These are phyloP conservation scores for Mastacembelus armatus DNA, from an alignment of 2,797 vertebrate species.

Conservation along the genomic window DNA sequence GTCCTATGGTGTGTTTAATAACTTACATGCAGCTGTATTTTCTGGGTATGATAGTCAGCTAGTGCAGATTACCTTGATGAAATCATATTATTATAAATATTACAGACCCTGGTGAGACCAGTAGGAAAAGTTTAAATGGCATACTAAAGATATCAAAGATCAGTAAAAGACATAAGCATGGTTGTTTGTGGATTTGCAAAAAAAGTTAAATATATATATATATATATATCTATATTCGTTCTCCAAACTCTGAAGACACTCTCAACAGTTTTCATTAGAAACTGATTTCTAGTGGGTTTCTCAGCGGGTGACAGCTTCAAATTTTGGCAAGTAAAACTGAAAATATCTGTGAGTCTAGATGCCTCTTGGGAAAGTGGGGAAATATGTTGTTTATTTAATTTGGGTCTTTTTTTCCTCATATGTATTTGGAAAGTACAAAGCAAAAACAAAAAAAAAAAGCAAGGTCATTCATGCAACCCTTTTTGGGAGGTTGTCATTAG, in stretches of 20 bases:
- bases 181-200: not conserved
- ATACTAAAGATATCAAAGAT: too few relatives aligned
- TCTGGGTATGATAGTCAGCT: constrained; percentile 60
- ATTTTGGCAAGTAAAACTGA: constrained; percentile 27
- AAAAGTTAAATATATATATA: too few relatives aligned
- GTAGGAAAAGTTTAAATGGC: not conserved
- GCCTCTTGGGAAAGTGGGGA: constrained; percentile 10
- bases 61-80: constrained; percentile 38
- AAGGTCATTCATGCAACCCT: not conserved
- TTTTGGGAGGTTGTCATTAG: constrained; percentile 40
- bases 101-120: not conserved
- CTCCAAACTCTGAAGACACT: not conserved
- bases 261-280: constrained; percentile 17
- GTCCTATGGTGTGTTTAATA: constrained; percentile 68
- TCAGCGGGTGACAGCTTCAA: constrained; percentile 24
- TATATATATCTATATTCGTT: too few relatives aligned
- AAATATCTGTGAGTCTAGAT: constrained; percentile 5
- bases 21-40: constrained; percentile 58
- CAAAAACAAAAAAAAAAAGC: not conserved
- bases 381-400: constrained; percentile 4
- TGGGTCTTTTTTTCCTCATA: not conserved
- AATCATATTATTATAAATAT: constrained; percentile 54
- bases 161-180: not conserved
- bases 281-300: constrained; percentile 21
- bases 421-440: not conserved